Base-by-base conservation (phyloP, 2,888 invertebrate species). In the Beris chalybata region DNA sequence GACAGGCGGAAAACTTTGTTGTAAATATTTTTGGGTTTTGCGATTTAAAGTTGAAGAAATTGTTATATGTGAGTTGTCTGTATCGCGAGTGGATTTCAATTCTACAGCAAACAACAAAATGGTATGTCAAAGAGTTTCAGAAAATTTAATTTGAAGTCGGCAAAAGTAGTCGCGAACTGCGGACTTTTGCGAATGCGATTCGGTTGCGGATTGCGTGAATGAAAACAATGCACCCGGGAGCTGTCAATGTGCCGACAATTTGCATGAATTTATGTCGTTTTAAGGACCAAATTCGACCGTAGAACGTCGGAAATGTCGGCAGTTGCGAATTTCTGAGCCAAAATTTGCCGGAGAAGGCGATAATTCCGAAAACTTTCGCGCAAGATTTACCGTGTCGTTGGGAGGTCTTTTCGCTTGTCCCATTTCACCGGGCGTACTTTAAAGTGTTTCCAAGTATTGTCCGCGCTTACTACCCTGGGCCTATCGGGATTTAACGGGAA, bases 1-100 rank as follows among this genome's bases (percentile, higher is more conserved):
- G 55, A 56, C 55, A 56, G 55, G 38, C 12, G 55, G 55, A 53
- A 38, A 38, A 56, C 55, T 56, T 56, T 56, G 55, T 56, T 56
- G 55, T 56, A 56, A 56, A 56, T 56, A 56, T 56, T 56, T 53
- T 56, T 56, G 55, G 32, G 55, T 56, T 11, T 56, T 15, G 55
- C 43, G 55, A 56, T 56, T 38, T 38, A 15, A 38, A 56, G 55
- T 43, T 13, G 32, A 31, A 54, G 32, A 38, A 7, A 7, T 54
- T 54, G n/a, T 56, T 56, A 38, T 56, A 56, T 56, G 55, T 56
- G 55, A 56, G 43, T 56, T 56, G 55, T n/a, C 11, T 56, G 38
- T 30, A 56, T 38, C 55, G 55, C 55, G 55, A 56, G 55, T 56
- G 55, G 55, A 56, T 38, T 56, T 43, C 55, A 38, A 9, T 56